Conservation (phyloP, 2,888 invertebrate species). For the Globia sparganii region DNA sequence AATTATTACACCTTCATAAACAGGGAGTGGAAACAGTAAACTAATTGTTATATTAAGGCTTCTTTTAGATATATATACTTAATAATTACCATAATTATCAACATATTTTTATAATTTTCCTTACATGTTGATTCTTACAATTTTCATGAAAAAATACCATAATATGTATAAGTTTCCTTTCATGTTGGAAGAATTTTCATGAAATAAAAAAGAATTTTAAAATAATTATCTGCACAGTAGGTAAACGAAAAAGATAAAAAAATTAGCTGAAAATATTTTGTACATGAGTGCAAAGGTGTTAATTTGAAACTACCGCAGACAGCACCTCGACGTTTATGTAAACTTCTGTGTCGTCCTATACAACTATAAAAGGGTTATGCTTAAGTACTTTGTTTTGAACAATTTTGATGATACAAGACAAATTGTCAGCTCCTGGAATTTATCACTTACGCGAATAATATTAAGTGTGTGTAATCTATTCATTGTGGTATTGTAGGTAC, state of each 20-base stretch:
- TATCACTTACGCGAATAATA: conserved; percentile 29
- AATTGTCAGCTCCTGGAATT: conserved; percentile 29
- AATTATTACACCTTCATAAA: not conserved
- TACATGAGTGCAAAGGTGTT: conserved; percentile 45
- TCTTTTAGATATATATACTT: not conserved
- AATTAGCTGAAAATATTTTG: conserved; percentile 10
- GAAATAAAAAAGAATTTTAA: not conserved
- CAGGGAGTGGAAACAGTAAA: not conserved
- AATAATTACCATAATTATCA: not conserved
- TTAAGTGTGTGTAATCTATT: conserved; percentile 33
- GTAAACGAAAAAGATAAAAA: not conserved
- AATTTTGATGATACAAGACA: conserved; percentile 19
- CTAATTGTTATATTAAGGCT: not conserved
- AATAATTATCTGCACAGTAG: not conserved
- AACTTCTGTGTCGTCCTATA: conserved; percentile 18
- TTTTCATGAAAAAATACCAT: too few species aligned
- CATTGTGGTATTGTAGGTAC: conserved; percentile 48
- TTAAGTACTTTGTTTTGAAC: conserved; percentile 8
- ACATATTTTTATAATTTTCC: not conserved
- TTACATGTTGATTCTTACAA: not conserved
- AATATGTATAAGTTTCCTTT: not conserved
- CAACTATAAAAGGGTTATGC: not conserved
- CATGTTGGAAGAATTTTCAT: not conserved
- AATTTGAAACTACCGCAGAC: conserved; percentile 40
- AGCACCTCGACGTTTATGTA: conserved; percentile 24